A percentile compares a stretch with the other conserved stretches of the same genome.
These are phyloP conservation scores for Hermaeophaga mercurialis DNA, from an alignment of 2,888 invertebrate genomes.

Conservation along the genomic window DNA sequence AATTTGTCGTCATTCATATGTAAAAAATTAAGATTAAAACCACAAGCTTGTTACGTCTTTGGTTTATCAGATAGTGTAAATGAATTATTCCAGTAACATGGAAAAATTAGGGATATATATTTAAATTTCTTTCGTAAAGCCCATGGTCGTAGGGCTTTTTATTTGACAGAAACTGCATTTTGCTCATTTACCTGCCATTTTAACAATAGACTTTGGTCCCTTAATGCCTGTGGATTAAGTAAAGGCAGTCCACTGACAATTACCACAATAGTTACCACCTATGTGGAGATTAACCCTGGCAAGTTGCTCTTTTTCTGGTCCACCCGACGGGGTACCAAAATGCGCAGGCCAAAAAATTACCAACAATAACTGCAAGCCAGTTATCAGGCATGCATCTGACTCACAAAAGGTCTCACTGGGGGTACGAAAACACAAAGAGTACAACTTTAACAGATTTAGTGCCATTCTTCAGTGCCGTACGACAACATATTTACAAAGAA, in stretches of 20 bases:
- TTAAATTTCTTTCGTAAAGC: no score
- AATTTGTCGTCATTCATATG: no score
- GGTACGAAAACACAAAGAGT: conserved; percentile 37
- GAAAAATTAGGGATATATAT: no score
- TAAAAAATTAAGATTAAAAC: no score
- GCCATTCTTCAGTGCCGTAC: conserved; percentile 1
- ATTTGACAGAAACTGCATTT: no score
- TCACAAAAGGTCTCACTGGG: conserved; percentile 45
- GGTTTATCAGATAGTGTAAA: no score
- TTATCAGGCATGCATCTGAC: conserved; percentile 49
- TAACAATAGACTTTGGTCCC: neutral
- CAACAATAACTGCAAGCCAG: conserved; percentile 51
- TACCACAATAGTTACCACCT: conserved; percentile 50
- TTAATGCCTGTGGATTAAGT: conserved; percentile 31
- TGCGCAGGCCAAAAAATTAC: conserved; percentile 51
- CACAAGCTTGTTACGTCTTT: no score
- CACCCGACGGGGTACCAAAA: conserved; percentile 47
- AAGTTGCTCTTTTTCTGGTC: conserved; percentile 49
- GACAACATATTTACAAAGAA: no score
- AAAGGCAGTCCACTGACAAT: conserved; percentile 46
- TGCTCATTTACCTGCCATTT: conserved; percentile 20
- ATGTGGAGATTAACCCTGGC: conserved; percentile 49
- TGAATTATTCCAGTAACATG: no score
- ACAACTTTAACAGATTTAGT: conserved; percentile 26
- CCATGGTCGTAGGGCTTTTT: no score